Evolutionary conservation across 2,113 vertebrate species (phyloP).

Genomic region (Leuciscus idus): DNA sequence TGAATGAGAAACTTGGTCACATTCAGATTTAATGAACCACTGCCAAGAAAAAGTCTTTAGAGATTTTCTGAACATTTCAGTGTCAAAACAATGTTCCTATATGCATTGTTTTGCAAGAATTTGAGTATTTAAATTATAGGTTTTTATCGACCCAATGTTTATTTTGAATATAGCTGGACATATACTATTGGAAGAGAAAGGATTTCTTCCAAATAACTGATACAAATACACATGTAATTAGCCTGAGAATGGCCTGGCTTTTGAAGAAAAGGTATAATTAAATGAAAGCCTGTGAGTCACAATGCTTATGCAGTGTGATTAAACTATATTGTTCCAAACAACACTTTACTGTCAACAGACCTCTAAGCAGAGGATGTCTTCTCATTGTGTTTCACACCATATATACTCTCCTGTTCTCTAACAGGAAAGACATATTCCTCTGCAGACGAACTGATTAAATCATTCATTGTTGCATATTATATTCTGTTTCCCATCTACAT

Average conservation of each 20-base stretch:
- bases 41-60: background rate
- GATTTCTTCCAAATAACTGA: background rate
- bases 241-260: background rate
- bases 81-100: background rate
- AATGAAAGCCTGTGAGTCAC: slow-evolving; percentile 4
- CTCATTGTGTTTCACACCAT: background rate
- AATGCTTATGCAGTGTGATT: background rate
- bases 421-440: background rate
- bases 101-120: background rate
- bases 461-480: background rate
- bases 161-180: background rate
- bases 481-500: background rate
- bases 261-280: background rate
- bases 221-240: background rate
- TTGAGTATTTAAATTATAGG: background rate
- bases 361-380: slow-evolving; percentile 9
- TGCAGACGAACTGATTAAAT: background rate
- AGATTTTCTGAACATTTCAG: background rate
- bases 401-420: background rate
- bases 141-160: background rate
- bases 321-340: background rate
- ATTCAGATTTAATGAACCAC: background rate
- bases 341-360: background rate
- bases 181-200: background rate
- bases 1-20: background rate